Evolutionary conservation across 2,888 invertebrate species (phyloP), one percentile per base, ranked within the genome.

Genomic region (Drosophila aldrichi): DNA sequence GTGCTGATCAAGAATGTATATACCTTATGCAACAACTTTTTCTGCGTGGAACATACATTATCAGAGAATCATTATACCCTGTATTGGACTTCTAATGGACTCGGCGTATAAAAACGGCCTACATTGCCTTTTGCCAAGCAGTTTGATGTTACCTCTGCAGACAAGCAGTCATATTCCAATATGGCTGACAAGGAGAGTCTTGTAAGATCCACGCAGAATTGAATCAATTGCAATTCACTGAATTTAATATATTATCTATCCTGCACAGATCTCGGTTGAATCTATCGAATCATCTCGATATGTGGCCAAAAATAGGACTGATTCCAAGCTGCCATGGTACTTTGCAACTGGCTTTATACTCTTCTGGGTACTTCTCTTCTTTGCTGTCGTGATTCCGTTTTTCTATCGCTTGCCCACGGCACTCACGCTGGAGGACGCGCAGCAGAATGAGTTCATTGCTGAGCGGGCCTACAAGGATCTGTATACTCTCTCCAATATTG

Each of bases 381-480:
- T 82, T n/a, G 84, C 79, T 3, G 63, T 82, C 2, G 83, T 84
- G 3, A 60, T 84, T 32, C 82, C 86, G 1, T 55, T 80, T 0
- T 82, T 72, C 36, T 75, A 88, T 51, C 70, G 72, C 5, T 63
- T 91, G 16, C 91, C 91, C 6, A 51, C 62, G 5, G 78, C 86
- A 0, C 29, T 43, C 1, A 79, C 70, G 1, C 25, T 74, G 22
- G 80, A 88, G 34, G 80, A 85, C 29, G 51, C 12, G 2, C 4
- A 64, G 64, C 91, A 94, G 16, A 93, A 93, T 54, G 92, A 93
- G 61, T 96, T 96, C 85, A 94, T 95, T 57, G 95, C 96, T 6
- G 95, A 96, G 91, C 93, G 95, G 79, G 96, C 96, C 0, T 66
- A 73, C 29, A 69, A 76, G 14, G 72, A 75, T 55, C 69, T 89